Percentiles rank a stretch among this genome's conserved stretches.
Evolutionary conservation across 2,888 invertebrate genomes (phyloP).

Genomic region (Tricholauxania praeusta): DNA sequence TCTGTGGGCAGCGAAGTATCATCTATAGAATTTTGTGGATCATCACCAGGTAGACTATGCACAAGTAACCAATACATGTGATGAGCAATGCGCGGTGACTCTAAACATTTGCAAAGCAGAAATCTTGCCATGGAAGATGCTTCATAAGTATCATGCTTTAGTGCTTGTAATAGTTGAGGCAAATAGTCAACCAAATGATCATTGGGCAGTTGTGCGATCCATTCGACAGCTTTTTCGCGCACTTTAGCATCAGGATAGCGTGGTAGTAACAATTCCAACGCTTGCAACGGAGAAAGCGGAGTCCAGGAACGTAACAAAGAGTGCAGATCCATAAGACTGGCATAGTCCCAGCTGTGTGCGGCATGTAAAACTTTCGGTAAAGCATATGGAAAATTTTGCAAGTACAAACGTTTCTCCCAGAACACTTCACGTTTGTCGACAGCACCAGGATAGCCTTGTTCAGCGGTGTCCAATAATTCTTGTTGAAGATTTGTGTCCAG

Average conservation of each 20-base stretch:
- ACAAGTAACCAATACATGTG: constrained; percentile 93
- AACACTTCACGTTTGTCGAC: constrained; percentile 75
- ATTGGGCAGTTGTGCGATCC: constrained; percentile 83
- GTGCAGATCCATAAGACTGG: constrained; percentile 87
- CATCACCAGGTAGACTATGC: constrained; percentile 83
- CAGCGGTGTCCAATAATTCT: constrained; percentile 66
- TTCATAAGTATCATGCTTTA: constrained; percentile 92
- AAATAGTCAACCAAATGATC: constrained; percentile 92
- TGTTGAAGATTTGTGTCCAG: constrained; percentile 78
- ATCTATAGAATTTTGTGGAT: constrained; percentile 78
- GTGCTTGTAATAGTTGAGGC: constrained; percentile 92
- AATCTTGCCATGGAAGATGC: constrained; percentile 87
- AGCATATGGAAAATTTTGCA: constrained; percentile 86
- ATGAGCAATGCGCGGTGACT: constrained; percentile 93
- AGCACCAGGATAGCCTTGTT: constrained; percentile 66
- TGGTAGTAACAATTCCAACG: constrained; percentile 91
- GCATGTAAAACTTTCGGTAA: constrained; percentile 88
- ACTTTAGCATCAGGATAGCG: constrained; percentile 94
- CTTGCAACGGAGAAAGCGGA: constrained; percentile 86
- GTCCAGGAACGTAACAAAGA: constrained; percentile 90
- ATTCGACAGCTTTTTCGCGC: constrained; percentile 84
- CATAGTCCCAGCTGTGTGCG: constrained; percentile 93
- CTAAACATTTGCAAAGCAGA: constrained; percentile 83
- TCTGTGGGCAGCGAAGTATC: constrained; percentile 59
- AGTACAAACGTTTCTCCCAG: constrained; percentile 94